phyloP scores from a whole-genome alignment of 2,797 vertebrate genomes.

The Tadarida brasiliensis region DNA sequence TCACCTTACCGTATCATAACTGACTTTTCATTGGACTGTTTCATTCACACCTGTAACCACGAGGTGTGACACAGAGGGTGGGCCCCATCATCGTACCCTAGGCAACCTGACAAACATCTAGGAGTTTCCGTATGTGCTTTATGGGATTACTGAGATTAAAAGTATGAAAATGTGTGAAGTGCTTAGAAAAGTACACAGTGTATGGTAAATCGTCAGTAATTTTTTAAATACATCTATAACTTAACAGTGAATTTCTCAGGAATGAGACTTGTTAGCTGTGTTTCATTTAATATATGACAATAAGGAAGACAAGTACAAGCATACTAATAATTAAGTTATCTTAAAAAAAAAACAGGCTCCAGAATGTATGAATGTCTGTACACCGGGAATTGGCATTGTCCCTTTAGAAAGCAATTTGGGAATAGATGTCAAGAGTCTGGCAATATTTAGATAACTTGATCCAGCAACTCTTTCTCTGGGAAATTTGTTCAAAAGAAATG shows the following conservation, averaged over 20 bases:
- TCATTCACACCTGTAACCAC: background rate
- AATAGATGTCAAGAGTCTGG: background rate
- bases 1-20: background rate
- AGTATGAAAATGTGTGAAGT: background rate
- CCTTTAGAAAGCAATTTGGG: background rate
- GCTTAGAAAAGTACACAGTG: background rate
- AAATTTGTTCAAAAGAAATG: constrained; percentile 12
- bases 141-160: background rate
- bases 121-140: background rate
- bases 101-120: background rate
- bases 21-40: background rate
- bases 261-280: background rate
- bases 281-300: constrained; percentile 29
- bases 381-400: background rate
- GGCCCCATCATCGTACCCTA: background rate
- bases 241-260: constrained; percentile 18
- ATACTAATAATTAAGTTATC: constrained; percentile 34
- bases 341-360: background rate
- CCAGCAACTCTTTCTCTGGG: background rate
- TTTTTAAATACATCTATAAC: no score
- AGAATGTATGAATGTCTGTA: background rate
- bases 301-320: background rate
- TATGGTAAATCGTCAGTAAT: background rate
- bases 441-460: constrained; percentile 2
- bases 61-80: background rate